phyloP scores from a whole-genome alignment of 2,797 vertebrate genomes.

The Pseudocheirus occidentalis region DNA sequence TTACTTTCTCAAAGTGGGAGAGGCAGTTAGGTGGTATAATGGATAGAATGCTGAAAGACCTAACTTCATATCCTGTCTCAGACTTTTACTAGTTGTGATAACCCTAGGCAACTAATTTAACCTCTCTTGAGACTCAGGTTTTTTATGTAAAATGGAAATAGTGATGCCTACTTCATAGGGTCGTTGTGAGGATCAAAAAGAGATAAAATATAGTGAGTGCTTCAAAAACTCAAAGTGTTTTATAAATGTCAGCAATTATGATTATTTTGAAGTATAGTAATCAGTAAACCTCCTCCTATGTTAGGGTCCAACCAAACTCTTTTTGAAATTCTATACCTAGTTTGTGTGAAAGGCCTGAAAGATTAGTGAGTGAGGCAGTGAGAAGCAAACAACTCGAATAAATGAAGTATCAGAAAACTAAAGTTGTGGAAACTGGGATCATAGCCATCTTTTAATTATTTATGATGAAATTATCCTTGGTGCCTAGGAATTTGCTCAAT shows the following conservation, averaged over 20 bases:
- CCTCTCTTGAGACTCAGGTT: not conserved
- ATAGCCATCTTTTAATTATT: slow-evolving; percentile 15
- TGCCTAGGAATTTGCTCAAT: not conserved
- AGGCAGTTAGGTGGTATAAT: not conserved
- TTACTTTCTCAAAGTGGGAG: not conserved
- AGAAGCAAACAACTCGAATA: slow-evolving; percentile 10
- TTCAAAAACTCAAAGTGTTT: not conserved
- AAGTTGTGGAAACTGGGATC: not conserved
- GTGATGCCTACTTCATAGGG: not conserved
- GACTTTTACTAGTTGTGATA: not conserved
- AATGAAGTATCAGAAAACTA: slow-evolving; percentile 4
- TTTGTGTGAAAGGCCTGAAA: not conserved
- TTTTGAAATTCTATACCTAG: not conserved
- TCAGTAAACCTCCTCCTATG: not conserved
- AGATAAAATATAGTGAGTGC: not conserved
- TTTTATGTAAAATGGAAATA: not conserved
- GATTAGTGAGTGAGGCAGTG: slow-evolving; percentile 20
- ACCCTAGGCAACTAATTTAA: not conserved
- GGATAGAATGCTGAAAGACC: not conserved
- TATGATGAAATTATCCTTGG: not conserved
- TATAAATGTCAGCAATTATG: slow-evolving; percentile 14
- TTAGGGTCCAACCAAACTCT: not conserved
- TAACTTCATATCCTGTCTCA: not conserved
- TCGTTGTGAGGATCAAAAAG: not conserved
- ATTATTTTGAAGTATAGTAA: not conserved